Conservation (phyloP, 2,113 vertebrate genomes). For the Sander lucioperca region DNA sequence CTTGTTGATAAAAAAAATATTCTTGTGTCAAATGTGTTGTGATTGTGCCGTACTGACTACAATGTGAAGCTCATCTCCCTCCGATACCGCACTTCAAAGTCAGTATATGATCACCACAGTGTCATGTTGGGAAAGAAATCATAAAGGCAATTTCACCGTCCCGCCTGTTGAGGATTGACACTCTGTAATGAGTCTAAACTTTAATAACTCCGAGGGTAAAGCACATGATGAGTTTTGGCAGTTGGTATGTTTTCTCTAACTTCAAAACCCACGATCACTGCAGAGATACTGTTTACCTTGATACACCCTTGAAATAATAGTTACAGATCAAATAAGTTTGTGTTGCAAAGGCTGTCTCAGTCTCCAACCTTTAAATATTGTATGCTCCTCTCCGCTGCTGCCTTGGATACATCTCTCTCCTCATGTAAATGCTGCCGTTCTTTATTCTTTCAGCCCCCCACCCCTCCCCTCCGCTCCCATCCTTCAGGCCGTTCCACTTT, state of each 20-base stretch:
- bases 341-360: slow-evolving; percentile 55
- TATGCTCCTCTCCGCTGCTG: slow-evolving; percentile 57
- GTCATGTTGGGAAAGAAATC: slow-evolving; percentile 44
- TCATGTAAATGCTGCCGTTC: slow-evolving; percentile 71
- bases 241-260: slow-evolving; percentile 59
- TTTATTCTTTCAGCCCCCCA: slow-evolving; percentile 57
- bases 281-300: slow-evolving; percentile 73
- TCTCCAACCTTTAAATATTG: slow-evolving; percentile 75
- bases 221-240: slow-evolving; percentile 48
- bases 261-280: slow-evolving; percentile 52
- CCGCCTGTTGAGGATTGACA: slow-evolving; percentile 42
- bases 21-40: background rate
- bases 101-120: background rate
- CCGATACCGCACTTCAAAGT: slow-evolving; percentile 46
- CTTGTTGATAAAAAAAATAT: slow-evolving; percentile 3
- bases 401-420: slow-evolving; percentile 58
- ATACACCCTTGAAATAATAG: slow-evolving; percentile 75
- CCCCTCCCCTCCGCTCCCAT: slow-evolving; percentile 29
- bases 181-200: slow-evolving; percentile 43
- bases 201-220: slow-evolving; percentile 29
- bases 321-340: slow-evolving; percentile 71
- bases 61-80: background rate
- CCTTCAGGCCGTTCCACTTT: slow-evolving; percentile 68
- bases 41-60: background rate
- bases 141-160: slow-evolving; percentile 32